Base-by-base conservation (phyloP, 2,113 vertebrate genomes). In the Callocephalon fimbriatum region DNA sequence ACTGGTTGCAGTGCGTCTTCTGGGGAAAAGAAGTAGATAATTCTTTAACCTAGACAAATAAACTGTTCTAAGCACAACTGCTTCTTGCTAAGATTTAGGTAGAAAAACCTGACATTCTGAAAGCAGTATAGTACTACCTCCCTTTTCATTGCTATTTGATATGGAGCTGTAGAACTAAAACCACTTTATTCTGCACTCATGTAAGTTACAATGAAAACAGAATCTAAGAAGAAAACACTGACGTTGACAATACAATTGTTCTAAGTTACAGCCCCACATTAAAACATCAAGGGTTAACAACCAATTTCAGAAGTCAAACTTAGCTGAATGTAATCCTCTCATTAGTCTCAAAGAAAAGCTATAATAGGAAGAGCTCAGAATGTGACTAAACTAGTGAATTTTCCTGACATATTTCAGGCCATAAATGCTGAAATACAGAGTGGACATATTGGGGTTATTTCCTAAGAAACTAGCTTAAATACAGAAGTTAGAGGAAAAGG, bases 401-500 rank as follows among this genome's bases (percentile, higher is more conserved):
- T 89, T 71, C 19, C 74, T 58, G 50, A 78, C 29, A 73, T 56
- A 50, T 26, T 74, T 83, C 73, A 75, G 63, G 72, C 45, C 50
- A 42, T n/a, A 90, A 78, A 51, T 71, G 80, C 66, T 91, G 70
- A 94, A 85, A 94, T 86, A 95, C 29, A 35, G 91, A 91, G 84
- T 22, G 31, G 76, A 95, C 45, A 89, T 75, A 91, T 51, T 85
- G n/a, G 76, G 72, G 82, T 90, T 96, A 93, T 96, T 97, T 96
- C 95, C 82, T 96, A 98, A 92, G 85, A 98, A 97, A 95, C 61
- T 82, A 87, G 68, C 29, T 92, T 81, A 84, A 92, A 97, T 91
- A 88, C 71, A 93, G 83, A 96, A 95, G 31, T 96, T 79, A 94
- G 84, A 66, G 91, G 95, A 95, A 98, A 95, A 97, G 98, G 97